Base-by-base conservation (phyloP, 2,888 invertebrate species). In the Spilarctia lutea region DNA sequence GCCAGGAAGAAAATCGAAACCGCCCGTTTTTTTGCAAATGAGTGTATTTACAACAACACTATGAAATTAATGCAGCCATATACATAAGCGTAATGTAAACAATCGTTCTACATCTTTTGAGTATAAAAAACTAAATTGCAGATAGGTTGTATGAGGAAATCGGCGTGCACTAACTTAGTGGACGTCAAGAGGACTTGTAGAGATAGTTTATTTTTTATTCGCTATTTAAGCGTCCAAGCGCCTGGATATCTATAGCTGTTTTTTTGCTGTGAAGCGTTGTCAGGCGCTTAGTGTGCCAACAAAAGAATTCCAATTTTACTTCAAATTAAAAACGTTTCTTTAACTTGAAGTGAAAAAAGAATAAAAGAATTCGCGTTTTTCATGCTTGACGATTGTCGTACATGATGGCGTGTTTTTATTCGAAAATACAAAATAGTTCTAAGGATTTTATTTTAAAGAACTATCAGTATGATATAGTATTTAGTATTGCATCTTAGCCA, bases 191-290 rank as follows among this genome's bases (percentile, higher is more conserved):
- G 68, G 73, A 67, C 72, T 75, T 60, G 65, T 42, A 71, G 77
- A 79, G 85, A 75, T 68, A 65, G 63, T 75, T 77, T 78, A 70
- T 78, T 85, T 85, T 79, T 81, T 80, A 72, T 78, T 80, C 42
- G 30, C 24, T 77, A 71, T 78, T 84, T 68, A 72, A 45, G 74
- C 60, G 75, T 67, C 67, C 70, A 76, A 82, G 82, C 82, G 84
- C 78, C 80, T 82, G 77, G 78, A 78, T 77, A 72, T 68, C 76
- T 84, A 76, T 81, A 85, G 75, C 75, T 78, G 68, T 68, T 83
- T 81, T 48, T 78, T 83, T 81, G 81, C 81, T 74, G 48, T 60
- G 13, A n/a, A 65, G 39, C 39, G 65, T 30, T 76, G 75, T 68
- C 83, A 78, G 79, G 79, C 81, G 79, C 65, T 74, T 73, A 66